Conservation (phyloP, 1,140 invertebrate species). For the Drosophila takahashii region DNA sequence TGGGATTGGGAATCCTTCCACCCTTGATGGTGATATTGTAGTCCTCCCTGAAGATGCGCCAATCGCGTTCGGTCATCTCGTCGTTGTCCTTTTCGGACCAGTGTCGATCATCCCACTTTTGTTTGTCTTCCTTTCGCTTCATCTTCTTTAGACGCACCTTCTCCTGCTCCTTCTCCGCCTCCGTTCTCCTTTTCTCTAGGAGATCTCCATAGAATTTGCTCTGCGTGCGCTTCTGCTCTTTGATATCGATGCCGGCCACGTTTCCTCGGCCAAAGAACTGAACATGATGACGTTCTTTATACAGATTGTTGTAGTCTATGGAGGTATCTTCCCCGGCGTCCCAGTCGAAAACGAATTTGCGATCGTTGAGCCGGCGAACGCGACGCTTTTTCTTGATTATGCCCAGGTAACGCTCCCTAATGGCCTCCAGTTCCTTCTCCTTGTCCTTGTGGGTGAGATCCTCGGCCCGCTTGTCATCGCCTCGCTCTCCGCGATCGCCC, state of each 20-base stretch:
- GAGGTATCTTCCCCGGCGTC: conserved; percentile 99
- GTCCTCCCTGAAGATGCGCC: conserved; percentile 99
- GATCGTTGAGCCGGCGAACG: conserved; percentile 96
- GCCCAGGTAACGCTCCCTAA: conserved; percentile 97
- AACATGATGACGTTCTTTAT: conserved; percentile 97
- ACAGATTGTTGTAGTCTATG: conserved; percentile 98
- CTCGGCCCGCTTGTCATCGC: conserved; percentile 85
- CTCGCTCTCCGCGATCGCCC: conserved; percentile 71
- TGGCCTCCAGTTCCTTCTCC: conserved; percentile 96
- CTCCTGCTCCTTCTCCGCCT: conserved; percentile 99
- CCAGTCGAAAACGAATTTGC: conserved; percentile 99
- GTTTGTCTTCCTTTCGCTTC: conserved; percentile 98
- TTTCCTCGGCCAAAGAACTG: conserved; percentile 99
- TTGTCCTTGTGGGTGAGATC: conserved; percentile 92
- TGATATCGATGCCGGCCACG: conserved; percentile 98
- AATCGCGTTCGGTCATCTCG: conserved; percentile 99
- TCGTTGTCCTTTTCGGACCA: conserved; percentile 97
- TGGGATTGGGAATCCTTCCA: conserved; percentile 98
- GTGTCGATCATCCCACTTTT: conserved; percentile 99
- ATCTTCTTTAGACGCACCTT: conserved; percentile 97
- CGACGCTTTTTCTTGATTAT: conserved; percentile 97
- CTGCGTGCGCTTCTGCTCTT: conserved; percentile 98
- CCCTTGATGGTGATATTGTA: conserved; percentile 99
- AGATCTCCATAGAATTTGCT: conserved; percentile 99
- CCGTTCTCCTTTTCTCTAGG: conserved; percentile 96